Evolutionary conservation across 2,113 vertebrate species (phyloP), one percentile per base, ranked within the genome.

Genomic region (Puffinus mauretanicus): DNA sequence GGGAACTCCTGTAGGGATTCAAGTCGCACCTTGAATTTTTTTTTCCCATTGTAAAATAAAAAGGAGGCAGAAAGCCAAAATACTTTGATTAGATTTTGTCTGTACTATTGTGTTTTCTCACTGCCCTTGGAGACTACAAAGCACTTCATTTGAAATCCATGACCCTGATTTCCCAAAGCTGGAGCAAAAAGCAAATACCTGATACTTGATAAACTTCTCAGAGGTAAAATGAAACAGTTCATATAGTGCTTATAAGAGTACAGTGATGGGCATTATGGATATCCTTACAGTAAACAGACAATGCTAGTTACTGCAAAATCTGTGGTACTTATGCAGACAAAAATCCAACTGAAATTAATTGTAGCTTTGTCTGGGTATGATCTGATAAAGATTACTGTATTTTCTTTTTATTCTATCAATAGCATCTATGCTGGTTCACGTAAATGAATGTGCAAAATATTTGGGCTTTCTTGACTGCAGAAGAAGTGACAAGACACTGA

Each of bases 1-100:
- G 97, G 96, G 95, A 96, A 89, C 97, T 95, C 94, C 97, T 92
- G 88, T 90, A 97, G 94, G 96, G 98, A 98, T 94, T 97, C 93
- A 15, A 85, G 96, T 98, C 96, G 61, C 96, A 97, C 98, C 98
- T 98, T 96, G 96, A 84, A 96, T 96, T 95, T 97, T 88, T 97
- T 89, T 90, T 51, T 24, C 86, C 82, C 96, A 96, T 91, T 98
- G 97, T 98, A 90, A 97, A 98, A 97, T 95, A 91, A 97, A 97
- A 97, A 94, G 96, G 84, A 97, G 98, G 97, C 97, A 98, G 93
- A 96, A 97, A 98, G 97, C 97, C 98, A 98, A 97, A 97, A 97
- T 97, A 97, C 94, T 96, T 90, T 81, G 96, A 96, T 96, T 97
- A 98, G 97, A 96, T 97, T 97, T 97, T 95, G 96, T 96, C 96